Conservation (phyloP, 1,140 invertebrate genomes). For the Heterodera carotae region DNA sequence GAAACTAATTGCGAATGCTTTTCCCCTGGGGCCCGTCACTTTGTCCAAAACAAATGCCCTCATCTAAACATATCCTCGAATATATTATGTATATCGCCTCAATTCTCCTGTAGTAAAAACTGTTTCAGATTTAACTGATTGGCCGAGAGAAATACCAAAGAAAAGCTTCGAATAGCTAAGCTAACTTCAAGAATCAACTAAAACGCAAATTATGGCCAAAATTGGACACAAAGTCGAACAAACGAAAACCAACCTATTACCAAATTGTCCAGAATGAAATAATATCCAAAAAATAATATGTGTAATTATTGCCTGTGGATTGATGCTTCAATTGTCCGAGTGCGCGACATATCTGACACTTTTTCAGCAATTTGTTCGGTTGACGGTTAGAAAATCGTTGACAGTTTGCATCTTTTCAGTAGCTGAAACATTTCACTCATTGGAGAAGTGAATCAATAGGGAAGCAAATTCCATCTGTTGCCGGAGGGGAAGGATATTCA, state of each 20-base stretch:
- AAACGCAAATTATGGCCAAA: too few relatives aligned
- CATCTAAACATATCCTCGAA: too few relatives aligned
- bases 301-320: not conserved
- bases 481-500: too few relatives aligned
- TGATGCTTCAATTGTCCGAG: not conserved
- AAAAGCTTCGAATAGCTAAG: not conserved
- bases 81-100: too few relatives aligned
- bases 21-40: not conserved
- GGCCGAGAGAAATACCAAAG: not conserved
- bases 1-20: not conserved
- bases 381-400: not conserved
- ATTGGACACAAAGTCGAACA: too few relatives aligned
- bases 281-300: too few relatives aligned
- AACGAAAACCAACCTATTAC: too few relatives aligned
- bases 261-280: too few relatives aligned
- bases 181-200: too few relatives aligned
- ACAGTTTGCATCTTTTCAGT: not conserved
- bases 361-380: not conserved
- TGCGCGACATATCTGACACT: not conserved
- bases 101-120: too few relatives aligned
- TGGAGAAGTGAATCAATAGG: not conserved
- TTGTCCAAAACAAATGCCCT: not conserved
- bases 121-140: not conserved
- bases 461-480: not conserved
- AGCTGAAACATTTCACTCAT: not conserved